phyloP scores from a whole-genome alignment of 2,888 invertebrate species.

The Tenthredo livida region DNA sequence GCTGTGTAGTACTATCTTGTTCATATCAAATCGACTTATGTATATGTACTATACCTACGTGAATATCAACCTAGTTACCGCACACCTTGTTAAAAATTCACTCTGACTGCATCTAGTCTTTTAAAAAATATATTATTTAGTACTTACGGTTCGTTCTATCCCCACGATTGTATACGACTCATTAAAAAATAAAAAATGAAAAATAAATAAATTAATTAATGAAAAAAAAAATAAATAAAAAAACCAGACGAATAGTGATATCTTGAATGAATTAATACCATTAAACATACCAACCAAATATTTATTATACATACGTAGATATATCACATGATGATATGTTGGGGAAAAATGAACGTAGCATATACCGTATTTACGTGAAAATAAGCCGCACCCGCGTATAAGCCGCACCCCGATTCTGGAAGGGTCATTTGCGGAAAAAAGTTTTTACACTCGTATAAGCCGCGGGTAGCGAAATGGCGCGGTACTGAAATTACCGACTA shows the following conservation, averaged over 20 bases:
- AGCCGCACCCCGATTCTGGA: too few species aligned
- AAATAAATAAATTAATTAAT: too few species aligned
- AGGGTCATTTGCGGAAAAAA: too few species aligned
- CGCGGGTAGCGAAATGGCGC: too few species aligned
- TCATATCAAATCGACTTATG: not conserved
- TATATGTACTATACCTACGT: not conserved
- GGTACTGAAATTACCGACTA: too few species aligned
- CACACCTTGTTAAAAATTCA: not conserved
- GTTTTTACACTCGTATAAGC: too few species aligned
- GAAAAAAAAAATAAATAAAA: not conserved
- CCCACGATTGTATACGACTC: conserved; percentile 8
- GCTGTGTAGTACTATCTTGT: too few species aligned
- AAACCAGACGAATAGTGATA: conserved; percentile 42
- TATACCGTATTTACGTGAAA: too few species aligned
- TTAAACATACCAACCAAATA: conserved; percentile 45
- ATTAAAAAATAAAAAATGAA: too few species aligned
- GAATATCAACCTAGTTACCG: not conserved
- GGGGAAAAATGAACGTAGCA: not conserved
- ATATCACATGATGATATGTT: not conserved
- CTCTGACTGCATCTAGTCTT: not conserved
- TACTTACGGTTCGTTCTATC: conserved; percentile 6
- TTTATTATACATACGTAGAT: conserved; percentile 27
- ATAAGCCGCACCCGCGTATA: too few species aligned
- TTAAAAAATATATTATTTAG: not conserved
- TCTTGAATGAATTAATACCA: conserved; percentile 15